These are phyloP conservation scores for Saccopteryx leptura DNA, from an alignment of 2,113 vertebrate species.

Conservation along the genomic window DNA sequence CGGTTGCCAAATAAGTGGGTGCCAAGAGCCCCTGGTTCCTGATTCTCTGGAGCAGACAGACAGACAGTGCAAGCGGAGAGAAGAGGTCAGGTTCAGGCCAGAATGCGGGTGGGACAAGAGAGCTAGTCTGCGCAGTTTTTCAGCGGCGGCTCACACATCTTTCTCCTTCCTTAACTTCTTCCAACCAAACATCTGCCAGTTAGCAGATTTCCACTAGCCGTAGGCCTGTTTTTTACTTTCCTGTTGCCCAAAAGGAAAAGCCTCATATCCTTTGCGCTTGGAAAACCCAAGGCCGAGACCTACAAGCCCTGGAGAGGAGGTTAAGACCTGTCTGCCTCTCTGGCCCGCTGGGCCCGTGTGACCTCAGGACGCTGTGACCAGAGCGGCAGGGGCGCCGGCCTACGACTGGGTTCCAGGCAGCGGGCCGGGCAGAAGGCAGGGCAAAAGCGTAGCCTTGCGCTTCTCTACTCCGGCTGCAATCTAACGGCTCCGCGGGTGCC, in stretches of 20 bases:
- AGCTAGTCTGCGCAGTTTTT: background rate
- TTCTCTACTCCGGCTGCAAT: background rate
- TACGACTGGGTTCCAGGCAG: accelerated
- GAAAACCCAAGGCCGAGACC: background rate
- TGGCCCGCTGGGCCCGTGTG: accelerated
- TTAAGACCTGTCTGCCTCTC: background rate
- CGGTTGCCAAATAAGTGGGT: background rate
- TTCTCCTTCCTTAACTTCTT: background rate
- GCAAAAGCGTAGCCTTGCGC: background rate
- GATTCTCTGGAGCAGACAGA: background rate
- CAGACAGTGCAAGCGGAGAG: background rate
- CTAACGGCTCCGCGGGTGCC: background rate
- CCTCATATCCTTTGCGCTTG: background rate
- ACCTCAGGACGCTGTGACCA: background rate
- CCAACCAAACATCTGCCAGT: background rate
- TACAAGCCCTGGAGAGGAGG: background rate
- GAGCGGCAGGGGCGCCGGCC: background rate
- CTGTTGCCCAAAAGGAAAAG: background rate
- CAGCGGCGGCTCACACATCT: accelerated
- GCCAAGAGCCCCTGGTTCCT: background rate
- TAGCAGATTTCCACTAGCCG: background rate
- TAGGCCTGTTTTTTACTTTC: background rate
- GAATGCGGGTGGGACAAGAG: background rate
- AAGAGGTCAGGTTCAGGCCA: background rate
- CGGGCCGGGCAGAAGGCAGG: background rate